phyloP scores from a whole-genome alignment of 2,113 vertebrate species.

The Equus quagga region DNA sequence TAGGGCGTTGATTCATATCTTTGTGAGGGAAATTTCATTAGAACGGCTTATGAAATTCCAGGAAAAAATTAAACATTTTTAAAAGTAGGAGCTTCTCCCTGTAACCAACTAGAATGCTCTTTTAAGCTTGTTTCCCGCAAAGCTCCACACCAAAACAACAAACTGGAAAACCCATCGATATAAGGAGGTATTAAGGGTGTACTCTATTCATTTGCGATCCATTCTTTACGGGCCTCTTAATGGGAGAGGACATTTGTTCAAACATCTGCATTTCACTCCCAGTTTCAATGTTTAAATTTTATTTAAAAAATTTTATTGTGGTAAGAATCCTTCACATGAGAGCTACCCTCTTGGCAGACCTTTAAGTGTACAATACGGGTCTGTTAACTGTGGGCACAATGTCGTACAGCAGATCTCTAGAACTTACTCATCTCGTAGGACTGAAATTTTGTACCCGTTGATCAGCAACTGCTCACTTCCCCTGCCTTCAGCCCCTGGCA shows the following conservation, averaged over 20 bases:
- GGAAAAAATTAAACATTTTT: background rate
- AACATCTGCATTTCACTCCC: background rate
- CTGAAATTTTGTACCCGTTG: background rate
- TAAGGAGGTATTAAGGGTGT: background rate
- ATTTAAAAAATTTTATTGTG: background rate
- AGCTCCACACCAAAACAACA: background rate
- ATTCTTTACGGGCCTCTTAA: background rate
- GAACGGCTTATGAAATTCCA: background rate
- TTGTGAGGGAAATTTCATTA: background rate
- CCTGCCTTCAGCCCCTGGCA: background rate
- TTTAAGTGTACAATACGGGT: background rate
- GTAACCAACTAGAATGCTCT: background rate
- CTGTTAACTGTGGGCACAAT: too few relatives aligned
- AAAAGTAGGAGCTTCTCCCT: background rate
- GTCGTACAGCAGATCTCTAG: background rate
- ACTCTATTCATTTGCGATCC: background rate
- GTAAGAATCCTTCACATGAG: background rate
- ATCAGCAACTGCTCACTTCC: background rate
- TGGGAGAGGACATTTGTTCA: background rate
- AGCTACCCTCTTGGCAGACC: background rate
- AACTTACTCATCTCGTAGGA: background rate
- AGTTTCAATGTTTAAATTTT: background rate
- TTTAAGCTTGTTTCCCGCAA: background rate
- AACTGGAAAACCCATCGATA: background rate
- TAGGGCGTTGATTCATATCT: background rate